A percentile compares a stretch with the other conserved stretches of the same genome.
Evolutionary conservation across 2,888 invertebrate genomes (phyloP).

Genomic region (Metalampra italica): DNA sequence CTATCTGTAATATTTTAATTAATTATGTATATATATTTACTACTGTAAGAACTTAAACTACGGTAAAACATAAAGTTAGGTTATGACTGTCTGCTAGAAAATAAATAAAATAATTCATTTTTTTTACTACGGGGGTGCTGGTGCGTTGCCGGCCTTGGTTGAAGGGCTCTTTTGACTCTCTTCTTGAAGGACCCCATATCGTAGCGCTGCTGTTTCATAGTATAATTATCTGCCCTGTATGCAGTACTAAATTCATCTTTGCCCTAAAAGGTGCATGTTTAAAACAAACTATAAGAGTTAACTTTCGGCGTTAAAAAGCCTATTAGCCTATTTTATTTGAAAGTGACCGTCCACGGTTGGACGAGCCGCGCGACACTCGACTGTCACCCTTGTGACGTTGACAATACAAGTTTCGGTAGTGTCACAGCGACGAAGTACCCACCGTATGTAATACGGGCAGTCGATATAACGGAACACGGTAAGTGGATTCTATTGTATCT

Average conservation of each 20-base stretch:
- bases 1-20: too few species aligned
- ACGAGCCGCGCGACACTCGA: slow-evolving; percentile 9
- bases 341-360: slow-evolving; percentile 45
- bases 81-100: too few species aligned
- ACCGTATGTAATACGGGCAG: slow-evolving; percentile 4
- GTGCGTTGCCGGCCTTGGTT: too few species aligned
- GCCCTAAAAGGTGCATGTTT: slow-evolving; percentile 51
- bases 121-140: too few species aligned
- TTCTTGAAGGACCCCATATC: too few species aligned
- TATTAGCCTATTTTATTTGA: slow-evolving; percentile 74
- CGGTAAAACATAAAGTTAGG: too few species aligned
- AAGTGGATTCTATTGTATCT: slow-evolving; percentile 37
- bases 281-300: slow-evolving; percentile 54
- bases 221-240: too few species aligned
- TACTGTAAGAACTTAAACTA: too few species aligned
- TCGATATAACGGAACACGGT: slow-evolving; percentile 28
- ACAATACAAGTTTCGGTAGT: slow-evolving; percentile 9
- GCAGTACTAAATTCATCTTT: slow-evolving; percentile 38
- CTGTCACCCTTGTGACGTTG: slow-evolving; percentile 18
- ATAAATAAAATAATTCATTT: not conserved
- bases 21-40: too few species aligned
- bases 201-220: slow-evolving; percentile 14
- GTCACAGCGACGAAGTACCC: slow-evolving; percentile 8
- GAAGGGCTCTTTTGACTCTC: too few species aligned
- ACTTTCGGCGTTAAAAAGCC: slow-evolving; percentile 69